Evolutionary conservation across 2,113 vertebrate genomes (phyloP), one percentile per base, ranked within the genome.

Genomic region (Xiphias gladius): DNA sequence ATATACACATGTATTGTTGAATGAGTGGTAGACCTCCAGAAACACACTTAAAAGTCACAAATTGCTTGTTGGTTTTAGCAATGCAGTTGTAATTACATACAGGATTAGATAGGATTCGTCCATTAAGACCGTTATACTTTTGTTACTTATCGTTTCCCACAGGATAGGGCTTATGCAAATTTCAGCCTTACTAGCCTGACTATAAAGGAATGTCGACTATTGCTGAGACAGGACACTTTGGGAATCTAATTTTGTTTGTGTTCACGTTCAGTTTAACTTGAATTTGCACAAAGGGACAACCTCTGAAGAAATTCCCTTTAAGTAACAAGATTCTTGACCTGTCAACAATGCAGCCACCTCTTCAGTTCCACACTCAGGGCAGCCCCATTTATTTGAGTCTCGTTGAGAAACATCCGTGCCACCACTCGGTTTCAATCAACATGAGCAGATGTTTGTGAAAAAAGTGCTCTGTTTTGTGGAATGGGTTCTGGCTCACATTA

Each of bases 1-100:
- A 32, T 17, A 46, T 50, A 62, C 26, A 59, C 66, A 80, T 66
- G 22, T 67, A 62, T 12, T 79, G 46, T 58, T 54, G 41, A 74
- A 75, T 9, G 14, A 37, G 52, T 65, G 65, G 66, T 55, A 30
- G n/a, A 74, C 28, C 43, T 63, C n/a, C 13, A 72, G 41, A 73
- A 80, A 85, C 79, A 73, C 32, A 26, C 7, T 73, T 46, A 54
- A 70, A 48, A 41, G 39, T 37, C 55, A 67, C 26, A 59, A 14
- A 71, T 3, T 28, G 26, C 30, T 22, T 55, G n/a, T 9, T 22
- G 46, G 26, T 76, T 59, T 70, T 55, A 64, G 43, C 20, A 67
- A 20, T n/a, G 59, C 41, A 35, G 19, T 17, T 52, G 54, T 46
- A 32, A 22, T 62, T 16, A 20, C 20, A 19, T 19, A 35, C 30